Base-by-base conservation (phyloP, 2,113 vertebrate species). In the Cochlearius cochlearius region DNA sequence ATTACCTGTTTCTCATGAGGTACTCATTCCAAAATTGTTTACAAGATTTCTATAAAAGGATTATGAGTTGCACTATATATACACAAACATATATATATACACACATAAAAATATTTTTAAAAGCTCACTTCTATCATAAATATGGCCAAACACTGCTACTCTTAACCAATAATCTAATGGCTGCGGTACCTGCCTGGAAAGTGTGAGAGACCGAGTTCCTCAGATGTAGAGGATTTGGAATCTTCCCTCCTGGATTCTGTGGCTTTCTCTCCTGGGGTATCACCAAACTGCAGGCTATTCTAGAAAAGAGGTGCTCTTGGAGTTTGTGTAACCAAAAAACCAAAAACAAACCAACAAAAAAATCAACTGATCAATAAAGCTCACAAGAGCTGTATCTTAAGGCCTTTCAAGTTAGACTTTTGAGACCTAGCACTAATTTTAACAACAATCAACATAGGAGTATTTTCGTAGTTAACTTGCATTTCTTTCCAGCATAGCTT, bases 21-120 rank as follows among this genome's bases (percentile, higher is more conserved):
- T 47, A 63, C 12, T 86, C 6, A 41, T 58, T 89, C 23, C 5
- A 69, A 87, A 66, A 43, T 17, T 58, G 12, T 39, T 29, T 62
- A 32, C 17, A 82, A 79, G 15, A 25, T 16, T 58, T 34, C 71
- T 62, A 30, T 0, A 59, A 71, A 77, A 88, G n/a, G 9, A 77
- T 7, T 43, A 21, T 17, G 25, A 60, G 18, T 29, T 87, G 32
- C 6, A 43, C 6, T 45, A 63, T 9, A 67, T 5, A 32, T 4
- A 53, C 3, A 39, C 7, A 43, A 1, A 32, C 1, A 11, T 6
- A 32, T 10, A 25, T 3, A 50, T 4, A 55, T 5, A 49, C 1
- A n/a, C n/a, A 45, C 2, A 60, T 3, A 18, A 7, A 47, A 75
- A 4, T 43, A 43, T 30, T 58, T 66, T 81, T 3, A 1, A 64